Conservation (phyloP, 2,113 vertebrate species). For the Peromyscus californicus region DNA sequence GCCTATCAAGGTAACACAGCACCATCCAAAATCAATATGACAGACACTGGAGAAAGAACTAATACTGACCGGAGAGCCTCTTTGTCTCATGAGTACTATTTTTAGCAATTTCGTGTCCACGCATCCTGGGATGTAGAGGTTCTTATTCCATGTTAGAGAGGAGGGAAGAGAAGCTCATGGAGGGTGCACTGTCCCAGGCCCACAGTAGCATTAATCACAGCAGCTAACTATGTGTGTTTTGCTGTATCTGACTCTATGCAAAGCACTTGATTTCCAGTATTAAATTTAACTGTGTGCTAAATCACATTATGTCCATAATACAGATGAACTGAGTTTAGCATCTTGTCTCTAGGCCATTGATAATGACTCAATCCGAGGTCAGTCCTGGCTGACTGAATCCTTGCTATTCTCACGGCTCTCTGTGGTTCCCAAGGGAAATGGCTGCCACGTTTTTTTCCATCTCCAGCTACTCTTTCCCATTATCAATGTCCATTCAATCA, state of each 20-base stretch:
- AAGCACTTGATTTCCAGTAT: slow-evolving; percentile 2
- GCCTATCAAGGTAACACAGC: not conserved
- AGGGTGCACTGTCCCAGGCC: not conserved
- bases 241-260: not conserved
- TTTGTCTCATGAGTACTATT: slow-evolving; percentile 30
- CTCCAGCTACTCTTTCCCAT: slow-evolving; percentile 27
- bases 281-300: slow-evolving; percentile 13
- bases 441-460: not conserved
- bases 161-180: not conserved
- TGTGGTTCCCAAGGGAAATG: not conserved
- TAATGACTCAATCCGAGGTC: not conserved
- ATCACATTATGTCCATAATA: not conserved
- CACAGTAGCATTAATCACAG: not conserved
- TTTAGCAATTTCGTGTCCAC: slow-evolving; percentile 32
- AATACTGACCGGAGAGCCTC: slow-evolving; percentile 11
- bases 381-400: not conserved
- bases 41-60: not conserved
- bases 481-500: not conserved
- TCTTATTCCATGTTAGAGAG: not conserved
- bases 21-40: slow-evolving; percentile 9
- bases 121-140: not conserved
- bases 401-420: not conserved
- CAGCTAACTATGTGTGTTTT: not conserved
- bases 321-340: not conserved
- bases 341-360: not conserved